These are phyloP conservation scores for Ylistrum balloti DNA, from an alignment of 1,140 invertebrate genomes.

Conservation along the genomic window DNA sequence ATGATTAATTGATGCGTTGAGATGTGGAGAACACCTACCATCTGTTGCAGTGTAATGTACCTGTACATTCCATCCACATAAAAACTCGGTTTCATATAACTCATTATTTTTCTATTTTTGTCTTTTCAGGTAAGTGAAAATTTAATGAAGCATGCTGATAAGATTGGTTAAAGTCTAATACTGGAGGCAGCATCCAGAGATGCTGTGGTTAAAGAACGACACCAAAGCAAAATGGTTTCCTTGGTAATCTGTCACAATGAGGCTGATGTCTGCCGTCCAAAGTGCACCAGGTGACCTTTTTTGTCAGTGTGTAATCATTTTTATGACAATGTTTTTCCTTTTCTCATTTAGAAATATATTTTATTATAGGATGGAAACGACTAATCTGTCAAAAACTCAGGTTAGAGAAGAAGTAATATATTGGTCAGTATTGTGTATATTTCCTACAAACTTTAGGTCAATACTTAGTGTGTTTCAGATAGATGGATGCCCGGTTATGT, in stretches of 20 bases:
- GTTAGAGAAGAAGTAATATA: background rate
- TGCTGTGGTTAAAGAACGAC: too few relatives aligned
- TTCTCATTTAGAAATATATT: background rate
- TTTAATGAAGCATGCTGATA: background rate
- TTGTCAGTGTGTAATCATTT: background rate
- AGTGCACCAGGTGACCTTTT: background rate
- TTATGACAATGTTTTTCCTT: background rate
- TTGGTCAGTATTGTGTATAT: background rate
- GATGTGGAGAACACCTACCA: too few relatives aligned
- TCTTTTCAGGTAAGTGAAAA: slow-evolving; percentile 30
- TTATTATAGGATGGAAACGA: background rate
- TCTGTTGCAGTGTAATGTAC: too few relatives aligned
- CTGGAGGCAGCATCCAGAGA: too few relatives aligned
- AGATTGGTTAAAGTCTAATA: background rate
- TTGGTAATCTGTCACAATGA: background rate
- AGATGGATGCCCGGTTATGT: too few relatives aligned
- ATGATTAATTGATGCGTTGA: too few relatives aligned
- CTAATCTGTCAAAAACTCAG: background rate
- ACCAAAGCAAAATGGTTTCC: background rate
- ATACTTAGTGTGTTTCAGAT: background rate
- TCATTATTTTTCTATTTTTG: background rate
- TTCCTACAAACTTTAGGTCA: background rate
- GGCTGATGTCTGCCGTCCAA: background rate
- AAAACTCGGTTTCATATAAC: too few relatives aligned
- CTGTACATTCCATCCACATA: too few relatives aligned